Conservation (phyloP, 2,888 invertebrate species). For the Drosophila bunnanda region DNA sequence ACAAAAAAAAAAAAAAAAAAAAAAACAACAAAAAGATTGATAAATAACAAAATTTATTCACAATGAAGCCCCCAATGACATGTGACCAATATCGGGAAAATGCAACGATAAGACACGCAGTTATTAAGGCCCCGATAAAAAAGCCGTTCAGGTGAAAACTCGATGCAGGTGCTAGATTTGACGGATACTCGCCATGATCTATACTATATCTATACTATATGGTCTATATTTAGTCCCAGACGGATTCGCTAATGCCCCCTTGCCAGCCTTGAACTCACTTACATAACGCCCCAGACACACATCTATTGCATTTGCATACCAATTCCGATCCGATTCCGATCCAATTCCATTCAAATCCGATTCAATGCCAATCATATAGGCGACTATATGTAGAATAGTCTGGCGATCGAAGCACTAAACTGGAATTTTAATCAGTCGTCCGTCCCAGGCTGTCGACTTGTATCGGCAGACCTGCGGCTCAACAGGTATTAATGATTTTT, state of each 20-base stretch:
- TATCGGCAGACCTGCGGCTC: constrained; percentile 62
- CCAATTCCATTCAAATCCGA: constrained; percentile 17
- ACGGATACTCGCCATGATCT: constrained; percentile 18
- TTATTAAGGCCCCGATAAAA: constrained; percentile 43
- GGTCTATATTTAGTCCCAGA: constrained; percentile 49
- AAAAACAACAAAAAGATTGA: not conserved
- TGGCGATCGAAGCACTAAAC: constrained; percentile 51
- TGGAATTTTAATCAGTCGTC: constrained; percentile 56
- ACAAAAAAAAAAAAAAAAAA: not conserved
- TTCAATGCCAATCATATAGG: not conserved
- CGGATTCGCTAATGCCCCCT: constrained; percentile 24
- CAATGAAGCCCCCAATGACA: constrained; percentile 24
- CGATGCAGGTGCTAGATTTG: constrained; percentile 49
- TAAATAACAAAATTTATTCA: constrained; percentile 10
- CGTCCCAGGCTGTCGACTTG: constrained; percentile 57
- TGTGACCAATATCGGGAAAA: constrained; percentile 50
- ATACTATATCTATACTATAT: not conserved
- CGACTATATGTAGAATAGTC: not conserved
- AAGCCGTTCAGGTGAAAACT: constrained; percentile 17
- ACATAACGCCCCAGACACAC: constrained; percentile 44
- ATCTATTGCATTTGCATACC: constrained; percentile 57
- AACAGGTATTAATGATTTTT: constrained; percentile 10
- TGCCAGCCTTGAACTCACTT: constrained; percentile 68
- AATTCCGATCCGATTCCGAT: constrained; percentile 16
- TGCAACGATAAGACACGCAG: constrained; percentile 44